Evolutionary conservation across 2,797 vertebrate genomes (phyloP), one percentile per base, ranked within the genome.

Genomic region (Poeciliopsis turneri): DNA sequence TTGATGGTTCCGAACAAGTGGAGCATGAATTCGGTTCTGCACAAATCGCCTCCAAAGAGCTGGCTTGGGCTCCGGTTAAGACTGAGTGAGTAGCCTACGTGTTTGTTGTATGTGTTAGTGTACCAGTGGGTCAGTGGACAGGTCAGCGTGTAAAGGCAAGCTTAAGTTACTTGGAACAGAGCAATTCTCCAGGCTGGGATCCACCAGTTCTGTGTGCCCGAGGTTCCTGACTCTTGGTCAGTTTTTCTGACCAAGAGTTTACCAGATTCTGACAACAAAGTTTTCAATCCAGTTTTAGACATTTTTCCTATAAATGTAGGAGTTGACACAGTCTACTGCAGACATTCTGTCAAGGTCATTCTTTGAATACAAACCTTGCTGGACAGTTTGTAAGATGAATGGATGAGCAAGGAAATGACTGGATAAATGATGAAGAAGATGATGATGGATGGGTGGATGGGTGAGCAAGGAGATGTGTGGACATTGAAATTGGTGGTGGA

Each of bases 1-100:
- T 86, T 77, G 83, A 96, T 95, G 94, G 95, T 96, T 79, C 95
- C 95, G n/a, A 95, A 92, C 94, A 96, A 91, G 86, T 89, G 91
- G 92, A 92, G 8, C 47, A 93, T 89, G 87, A 95, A 93, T 84
- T 93, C 94, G 0, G 84, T 49, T 4, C 87, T 94, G 81, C 90
- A 94, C 77, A 94, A 94, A 53, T 93, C 86, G 0, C 92, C 95
- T 20, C 94, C 93, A 6, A 74, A 49, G 73, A 94, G 92, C 86
- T 95, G 96, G 94, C 94, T 96, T 1, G 92, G 92, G 8, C 93
- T 96, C 78, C 85, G 90, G 30, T 5, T 89, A 30, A 91, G 94
- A 69, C 86, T 90, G 2, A 87, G 94, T 94, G 86, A 97, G 96
- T 95, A 82, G 3, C 41, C 13, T 16, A 2, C 1, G 6, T 46